Evolutionary conservation across 2,797 vertebrate genomes (phyloP).

Genomic region (Odontamblyopus rebecca): DNA sequence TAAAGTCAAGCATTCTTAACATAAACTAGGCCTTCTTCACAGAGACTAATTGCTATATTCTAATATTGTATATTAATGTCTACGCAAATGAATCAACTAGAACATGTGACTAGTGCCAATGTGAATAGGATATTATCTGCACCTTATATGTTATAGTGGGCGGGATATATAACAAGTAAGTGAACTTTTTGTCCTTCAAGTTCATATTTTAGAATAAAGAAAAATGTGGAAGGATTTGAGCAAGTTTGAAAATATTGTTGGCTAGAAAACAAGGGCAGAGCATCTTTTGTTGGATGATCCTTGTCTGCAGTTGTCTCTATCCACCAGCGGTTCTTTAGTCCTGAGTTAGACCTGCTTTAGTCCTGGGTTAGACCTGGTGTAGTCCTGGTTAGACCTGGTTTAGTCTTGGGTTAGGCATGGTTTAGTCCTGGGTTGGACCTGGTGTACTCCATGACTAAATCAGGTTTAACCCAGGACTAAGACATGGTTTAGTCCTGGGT

Average conservation of each 20-base stretch:
- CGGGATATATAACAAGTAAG: too few species aligned
- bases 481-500: neutral
- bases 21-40: constrained; percentile 18
- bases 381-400: too few species aligned
- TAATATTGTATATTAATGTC: neutral
- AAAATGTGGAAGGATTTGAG: constrained; percentile 6
- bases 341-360: too few species aligned
- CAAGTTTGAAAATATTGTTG: neutral
- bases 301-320: neutral
- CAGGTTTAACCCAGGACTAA: neutral
- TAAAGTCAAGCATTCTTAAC: constrained; percentile 17
- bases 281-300: neutral
- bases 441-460: neutral
- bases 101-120: too few species aligned
- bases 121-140: too few species aligned
- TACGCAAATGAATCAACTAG: neutral
- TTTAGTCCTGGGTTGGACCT: neutral
- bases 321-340: neutral
- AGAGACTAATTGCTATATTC: constrained; percentile 2
- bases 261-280: neutral
- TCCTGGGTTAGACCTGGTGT: too few species aligned
- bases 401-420: neutral
- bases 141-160: too few species aligned
- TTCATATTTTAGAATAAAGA: neutral
- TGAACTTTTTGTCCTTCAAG: too few species aligned